These are phyloP conservation scores for Pollenia amentaria DNA, from an alignment of 2,888 invertebrate genomes.

Conservation along the genomic window DNA sequence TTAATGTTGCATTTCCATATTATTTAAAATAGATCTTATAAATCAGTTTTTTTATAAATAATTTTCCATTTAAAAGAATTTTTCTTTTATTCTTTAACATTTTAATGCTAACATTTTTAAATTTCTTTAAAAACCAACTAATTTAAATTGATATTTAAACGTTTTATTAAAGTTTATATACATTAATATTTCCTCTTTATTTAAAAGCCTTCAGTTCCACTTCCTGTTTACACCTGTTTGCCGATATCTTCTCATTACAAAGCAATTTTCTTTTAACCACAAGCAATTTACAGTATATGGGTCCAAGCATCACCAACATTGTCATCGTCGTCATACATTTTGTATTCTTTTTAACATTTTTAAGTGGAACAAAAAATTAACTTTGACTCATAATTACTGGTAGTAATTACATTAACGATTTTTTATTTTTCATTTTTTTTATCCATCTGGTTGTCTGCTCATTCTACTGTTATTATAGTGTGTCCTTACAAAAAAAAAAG, in stretches of 20 bases:
- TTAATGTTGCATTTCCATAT: background rate
- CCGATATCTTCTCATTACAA: slow-evolving; percentile 23
- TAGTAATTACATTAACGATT: slow-evolving; percentile 67
- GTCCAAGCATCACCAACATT: background rate
- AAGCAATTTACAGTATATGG: slow-evolving; percentile 26
- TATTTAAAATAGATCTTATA: background rate
- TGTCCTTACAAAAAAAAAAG: slow-evolving; percentile 8
- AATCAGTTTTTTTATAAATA: no score
- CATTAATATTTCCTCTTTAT: background rate
- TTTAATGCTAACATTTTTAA: background rate
- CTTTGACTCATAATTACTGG: slow-evolving; percentile 70
- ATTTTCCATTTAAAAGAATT: no score
- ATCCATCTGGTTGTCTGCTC: slow-evolving; percentile 9
- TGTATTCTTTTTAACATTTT: slow-evolving; percentile 57
- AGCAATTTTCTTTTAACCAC: slow-evolving; percentile 25
- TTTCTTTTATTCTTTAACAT: background rate
- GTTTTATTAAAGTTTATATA: slow-evolving; percentile 8
- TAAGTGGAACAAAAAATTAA: slow-evolving; percentile 65
- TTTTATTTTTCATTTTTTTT: slow-evolving; percentile 18
- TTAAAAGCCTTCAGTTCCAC: slow-evolving; percentile 6
- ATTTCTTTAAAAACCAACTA: no score
- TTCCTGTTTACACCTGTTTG: slow-evolving; percentile 27
- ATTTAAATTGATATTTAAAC: background rate
- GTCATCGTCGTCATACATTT: slow-evolving; percentile 37
- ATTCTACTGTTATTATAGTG: slow-evolving; percentile 4